These are phyloP conservation scores for Ephestia elutella DNA, from an alignment of 1,140 invertebrate species.

Conservation along the genomic window DNA sequence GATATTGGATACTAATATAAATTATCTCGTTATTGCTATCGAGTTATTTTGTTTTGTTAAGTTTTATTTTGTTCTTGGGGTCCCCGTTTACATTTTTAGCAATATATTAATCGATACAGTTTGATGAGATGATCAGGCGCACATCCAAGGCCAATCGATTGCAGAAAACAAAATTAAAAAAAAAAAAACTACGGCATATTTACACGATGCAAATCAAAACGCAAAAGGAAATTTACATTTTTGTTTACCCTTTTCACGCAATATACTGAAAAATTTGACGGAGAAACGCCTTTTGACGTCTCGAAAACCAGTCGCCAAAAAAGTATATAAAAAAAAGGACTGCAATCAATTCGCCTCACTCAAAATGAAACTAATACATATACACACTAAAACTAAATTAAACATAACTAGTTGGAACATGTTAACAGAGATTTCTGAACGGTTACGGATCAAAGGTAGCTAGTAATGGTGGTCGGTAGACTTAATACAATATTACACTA, in stretches of 20 bases:
- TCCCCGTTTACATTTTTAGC: not conserved
- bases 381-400: conserved; percentile 2
- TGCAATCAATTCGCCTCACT: not conserved
- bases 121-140: not conserved
- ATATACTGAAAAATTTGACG: not conserved
- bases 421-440: not conserved
- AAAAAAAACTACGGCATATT: not conserved
- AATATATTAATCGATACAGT: not conserved
- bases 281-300: too few species aligned
- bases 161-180: not conserved
- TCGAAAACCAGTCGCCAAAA: not conserved
- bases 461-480: conserved; percentile 1
- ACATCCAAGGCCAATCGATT: not conserved
- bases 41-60: not conserved
- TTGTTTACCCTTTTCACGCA: not conserved
- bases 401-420: conserved; percentile 3
- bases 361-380: not conserved
- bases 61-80: not conserved
- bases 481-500: conserved; percentile 53
- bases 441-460: not conserved
- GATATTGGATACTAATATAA: not conserved
- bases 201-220: not conserved
- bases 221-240: not conserved
- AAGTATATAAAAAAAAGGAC: not conserved
- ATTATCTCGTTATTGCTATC: not conserved